phyloP scores from a whole-genome alignment of 1,140 invertebrate species.

The Palaemon carinicauda region DNA sequence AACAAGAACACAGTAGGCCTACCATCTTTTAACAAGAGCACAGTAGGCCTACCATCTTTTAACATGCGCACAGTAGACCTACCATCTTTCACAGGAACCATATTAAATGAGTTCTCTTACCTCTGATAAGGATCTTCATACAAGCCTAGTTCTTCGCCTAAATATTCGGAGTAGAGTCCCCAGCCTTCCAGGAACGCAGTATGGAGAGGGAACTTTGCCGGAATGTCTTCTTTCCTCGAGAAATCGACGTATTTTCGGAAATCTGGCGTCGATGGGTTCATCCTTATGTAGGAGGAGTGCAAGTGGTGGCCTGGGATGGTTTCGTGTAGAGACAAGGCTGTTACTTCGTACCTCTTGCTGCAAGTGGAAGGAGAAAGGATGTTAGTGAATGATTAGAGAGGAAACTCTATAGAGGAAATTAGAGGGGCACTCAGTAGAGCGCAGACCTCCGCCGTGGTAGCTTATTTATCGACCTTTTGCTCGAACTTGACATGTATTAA shows the following conservation, averaged over 20 bases:
- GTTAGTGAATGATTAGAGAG: not conserved
- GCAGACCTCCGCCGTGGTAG: no score
- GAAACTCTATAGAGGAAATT: no score
- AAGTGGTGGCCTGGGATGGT: conserved; percentile 66
- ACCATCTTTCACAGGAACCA: no score
- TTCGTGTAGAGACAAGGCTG: conserved; percentile 65
- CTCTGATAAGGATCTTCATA: conserved; percentile 63
- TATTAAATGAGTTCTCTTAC: conserved; percentile 57
- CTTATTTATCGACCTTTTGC: no score
- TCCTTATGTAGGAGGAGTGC: conserved; percentile 61
- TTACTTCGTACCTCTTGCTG: conserved; percentile 64
- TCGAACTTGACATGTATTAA: no score
- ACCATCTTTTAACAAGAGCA: no score
- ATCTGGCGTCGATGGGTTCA: conserved; percentile 59
- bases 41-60: no score
- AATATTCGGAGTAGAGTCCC: conserved; percentile 66
- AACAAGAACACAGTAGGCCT: no score
- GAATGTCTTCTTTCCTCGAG: conserved; percentile 62
- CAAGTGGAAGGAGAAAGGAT: not conserved
- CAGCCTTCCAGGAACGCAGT: conserved; percentile 66
- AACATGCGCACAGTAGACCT: no score
- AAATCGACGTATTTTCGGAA: conserved; percentile 63
- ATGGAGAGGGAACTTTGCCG: conserved; percentile 65
- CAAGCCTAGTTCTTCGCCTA: conserved; percentile 66
- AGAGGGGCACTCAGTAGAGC: no score